Conservation (phyloP, 2,113 vertebrate genomes). For the Phodopus roborovskii region DNA sequence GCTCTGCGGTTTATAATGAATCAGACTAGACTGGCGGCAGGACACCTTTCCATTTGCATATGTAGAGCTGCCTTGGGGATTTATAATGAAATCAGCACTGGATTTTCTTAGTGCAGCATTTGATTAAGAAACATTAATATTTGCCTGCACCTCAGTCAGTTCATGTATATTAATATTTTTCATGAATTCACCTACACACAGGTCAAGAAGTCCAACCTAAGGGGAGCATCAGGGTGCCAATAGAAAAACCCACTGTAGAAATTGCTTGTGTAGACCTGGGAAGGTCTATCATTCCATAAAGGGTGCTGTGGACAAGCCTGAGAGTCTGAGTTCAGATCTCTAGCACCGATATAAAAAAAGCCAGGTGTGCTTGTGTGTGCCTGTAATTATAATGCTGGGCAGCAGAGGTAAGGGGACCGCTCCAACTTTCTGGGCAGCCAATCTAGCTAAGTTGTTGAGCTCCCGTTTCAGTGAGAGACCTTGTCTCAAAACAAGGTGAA, state of each 20-base stretch:
- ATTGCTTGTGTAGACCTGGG: too few relatives aligned
- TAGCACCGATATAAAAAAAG: neutral
- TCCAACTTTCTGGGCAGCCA: too few relatives aligned
- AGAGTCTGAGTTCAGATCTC: neutral
- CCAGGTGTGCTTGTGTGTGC: neutral
- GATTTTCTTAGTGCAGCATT: constrained; percentile 26
- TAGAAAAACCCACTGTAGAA: neutral
- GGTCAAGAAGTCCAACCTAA: constrained; percentile 32
- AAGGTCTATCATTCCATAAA: neutral
- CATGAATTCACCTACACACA: neutral
- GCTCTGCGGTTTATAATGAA: constrained; percentile 42
- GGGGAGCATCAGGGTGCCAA: neutral
- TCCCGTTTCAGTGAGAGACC: neutral
- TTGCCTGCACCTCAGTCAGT: constrained; percentile 31
- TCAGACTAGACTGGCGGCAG: constrained; percentile 43
- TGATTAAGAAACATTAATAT: constrained; percentile 65
- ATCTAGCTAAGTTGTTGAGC: neutral
- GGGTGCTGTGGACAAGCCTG: neutral
- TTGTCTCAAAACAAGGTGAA: neutral
- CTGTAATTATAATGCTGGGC: neutral
- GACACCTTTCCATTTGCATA: constrained; percentile 45
- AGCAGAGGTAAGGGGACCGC: neutral
- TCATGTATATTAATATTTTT: neutral
- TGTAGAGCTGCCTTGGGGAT: neutral
- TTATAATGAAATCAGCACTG: constrained; percentile 50